Conservation (phyloP, 2,113 vertebrate species). For the Cyanoramphus novaezelandiae region DNA sequence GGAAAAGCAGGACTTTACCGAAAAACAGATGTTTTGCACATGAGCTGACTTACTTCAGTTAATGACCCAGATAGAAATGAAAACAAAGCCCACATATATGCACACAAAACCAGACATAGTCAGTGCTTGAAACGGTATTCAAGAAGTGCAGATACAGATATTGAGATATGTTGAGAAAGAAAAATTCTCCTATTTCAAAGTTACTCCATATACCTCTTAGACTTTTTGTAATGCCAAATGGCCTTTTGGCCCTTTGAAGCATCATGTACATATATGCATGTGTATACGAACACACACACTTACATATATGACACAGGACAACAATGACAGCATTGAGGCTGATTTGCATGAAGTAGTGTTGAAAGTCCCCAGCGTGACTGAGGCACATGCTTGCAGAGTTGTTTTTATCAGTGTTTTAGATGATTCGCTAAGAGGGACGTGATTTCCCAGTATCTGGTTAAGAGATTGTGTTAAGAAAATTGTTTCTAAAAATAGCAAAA, state of each 20-base stretch:
- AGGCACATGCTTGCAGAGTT: not conserved
- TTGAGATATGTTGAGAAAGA: not conserved
- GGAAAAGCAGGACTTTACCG: slow-evolving; percentile 37
- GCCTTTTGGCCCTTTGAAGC: not conserved
- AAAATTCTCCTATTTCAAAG: not conserved
- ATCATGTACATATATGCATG: rapidly evolving
- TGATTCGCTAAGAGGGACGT: not conserved
- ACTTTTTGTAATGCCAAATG: not conserved
- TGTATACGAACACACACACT: not conserved
- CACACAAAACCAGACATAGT: not conserved
- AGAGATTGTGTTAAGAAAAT: not conserved
- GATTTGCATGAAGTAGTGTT: not conserved
- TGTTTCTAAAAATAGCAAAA: not conserved
- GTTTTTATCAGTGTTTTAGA: not conserved
- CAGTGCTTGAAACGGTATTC: not conserved
- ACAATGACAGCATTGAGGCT: not conserved
- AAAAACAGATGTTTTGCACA: slow-evolving; percentile 59
- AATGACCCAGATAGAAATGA: slow-evolving; percentile 32
- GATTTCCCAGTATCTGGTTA: not conserved
- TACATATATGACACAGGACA: not conserved
- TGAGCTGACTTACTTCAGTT: slow-evolving; percentile 33
- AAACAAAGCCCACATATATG: not conserved
- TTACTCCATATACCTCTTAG: not conserved
- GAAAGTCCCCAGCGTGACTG: not conserved
- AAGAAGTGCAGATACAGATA: not conserved